Evolutionary conservation across 1,140 invertebrate genomes (phyloP), one percentile per base, ranked within the genome.

Genomic region (Drosophila kikkawai): DNA sequence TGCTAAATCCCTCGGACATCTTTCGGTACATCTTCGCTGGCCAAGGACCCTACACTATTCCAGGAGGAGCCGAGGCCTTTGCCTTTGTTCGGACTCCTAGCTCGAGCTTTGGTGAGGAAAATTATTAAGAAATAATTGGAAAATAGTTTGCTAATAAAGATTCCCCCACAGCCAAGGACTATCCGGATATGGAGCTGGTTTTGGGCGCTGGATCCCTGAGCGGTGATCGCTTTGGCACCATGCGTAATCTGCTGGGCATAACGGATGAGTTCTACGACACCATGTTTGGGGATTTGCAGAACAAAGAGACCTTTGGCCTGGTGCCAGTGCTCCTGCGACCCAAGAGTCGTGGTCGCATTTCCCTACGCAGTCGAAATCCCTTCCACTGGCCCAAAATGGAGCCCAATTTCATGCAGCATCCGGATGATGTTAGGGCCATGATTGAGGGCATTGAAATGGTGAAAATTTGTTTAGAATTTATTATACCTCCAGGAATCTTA

Each of bases 101-200:
- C 47, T 83, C 91, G 2, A 82, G 41, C 15, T 86, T 69, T 70
- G 90, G 92, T 76, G 61, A 80, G 64, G 51, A 0, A 7, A 19
- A 17, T 7, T 8, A 7, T 8, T n/a, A 3, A 0, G 1, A 56
- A 9, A 1, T 8, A 37, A 2, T 9, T 4, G 0, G 2, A 9
- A 4, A 34, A 26, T 17, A 12, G 9, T 47, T 34, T 8, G 0
- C 8, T 44, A 7, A 26, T 15, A 0, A 17, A 17, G 0, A 12
- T 57, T 22, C 1, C 26, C 7, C 2, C 9, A 26, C 29, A 92
- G 91, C 87, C 39, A 71, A 80, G 22, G 91, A 92, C 41, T 92
- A 92, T 67, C 96, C 97, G 1, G 96, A 98, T 77, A 95, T 97
- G 59, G 96, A 98, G 86, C 92, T 97, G 1, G 95, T 97, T 8